phyloP scores from a whole-genome alignment of 2,113 vertebrate genomes.

The Rallus limicola region DNA sequence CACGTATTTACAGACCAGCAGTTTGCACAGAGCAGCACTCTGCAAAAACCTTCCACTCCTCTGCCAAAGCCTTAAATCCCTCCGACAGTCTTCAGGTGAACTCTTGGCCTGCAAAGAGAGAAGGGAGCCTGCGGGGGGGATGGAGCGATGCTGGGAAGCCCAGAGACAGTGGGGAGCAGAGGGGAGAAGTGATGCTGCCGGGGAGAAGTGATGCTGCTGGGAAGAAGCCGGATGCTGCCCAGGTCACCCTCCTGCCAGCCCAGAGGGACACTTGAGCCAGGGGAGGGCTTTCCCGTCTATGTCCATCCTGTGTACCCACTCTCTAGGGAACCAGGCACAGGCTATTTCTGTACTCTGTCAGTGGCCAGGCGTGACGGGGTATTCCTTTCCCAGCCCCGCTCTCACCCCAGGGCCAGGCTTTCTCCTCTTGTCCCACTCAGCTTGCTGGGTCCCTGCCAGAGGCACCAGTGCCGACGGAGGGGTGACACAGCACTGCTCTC shows the following conservation, averaged over 20 bases:
- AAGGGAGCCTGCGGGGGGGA: accelerated
- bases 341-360: not conserved
- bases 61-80: not conserved
- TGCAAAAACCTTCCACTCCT: not conserved
- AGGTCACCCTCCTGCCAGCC: accelerated
- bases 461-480: not conserved
- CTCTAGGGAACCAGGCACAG: not conserved
- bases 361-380: not conserved
- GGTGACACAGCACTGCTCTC: not conserved
- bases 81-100: not conserved
- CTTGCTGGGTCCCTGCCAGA: not conserved
- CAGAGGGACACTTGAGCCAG: not conserved
- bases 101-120: not conserved
- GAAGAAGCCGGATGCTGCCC: not conserved
- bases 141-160: not conserved
- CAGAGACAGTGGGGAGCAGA: accelerated
- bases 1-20: not conserved
- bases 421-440: not conserved
- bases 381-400: not conserved
- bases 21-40: not conserved
- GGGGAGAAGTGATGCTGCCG: not conserved
- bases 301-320: not conserved
- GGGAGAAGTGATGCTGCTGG: not conserved
- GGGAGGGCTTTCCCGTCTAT: not conserved
- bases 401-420: not conserved